Evolutionary conservation across 1,140 invertebrate species (phyloP).

Genomic region (Drosophila burlai): DNA sequence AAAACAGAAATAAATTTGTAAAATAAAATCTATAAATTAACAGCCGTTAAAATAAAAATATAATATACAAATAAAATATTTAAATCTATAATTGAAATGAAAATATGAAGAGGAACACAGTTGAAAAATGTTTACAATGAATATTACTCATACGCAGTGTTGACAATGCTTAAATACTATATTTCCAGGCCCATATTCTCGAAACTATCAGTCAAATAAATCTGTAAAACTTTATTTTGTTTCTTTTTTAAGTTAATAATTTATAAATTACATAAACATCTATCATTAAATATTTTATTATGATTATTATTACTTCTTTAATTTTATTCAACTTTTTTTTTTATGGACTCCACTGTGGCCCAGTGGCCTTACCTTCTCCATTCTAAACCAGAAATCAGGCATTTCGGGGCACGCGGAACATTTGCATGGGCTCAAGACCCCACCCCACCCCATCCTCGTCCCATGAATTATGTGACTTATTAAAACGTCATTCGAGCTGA

Average conservation of each 20-base stretch:
- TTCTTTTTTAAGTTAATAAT: neutral
- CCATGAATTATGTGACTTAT: constrained; percentile 84
- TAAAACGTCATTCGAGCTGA: constrained; percentile 82
- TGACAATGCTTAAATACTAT: neutral
- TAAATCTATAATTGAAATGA: neutral
- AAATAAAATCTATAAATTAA: neutral
- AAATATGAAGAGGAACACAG: neutral
- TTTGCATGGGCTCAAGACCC: constrained; percentile 38
- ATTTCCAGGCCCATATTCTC: too few species aligned
- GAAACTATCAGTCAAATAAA: neutral
- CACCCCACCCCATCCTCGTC: constrained; percentile 19
- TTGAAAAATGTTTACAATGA: neutral
- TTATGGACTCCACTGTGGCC: constrained; percentile 14
- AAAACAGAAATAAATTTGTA: neutral
- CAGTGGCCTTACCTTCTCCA: constrained; percentile 37
- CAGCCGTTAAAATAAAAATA: too few species aligned
- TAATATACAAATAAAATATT: neutral
- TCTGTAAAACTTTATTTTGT: neutral
- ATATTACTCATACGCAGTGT: constrained; percentile 1
- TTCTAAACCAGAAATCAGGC: constrained; percentile 47
- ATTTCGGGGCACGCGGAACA: constrained; percentile 56
- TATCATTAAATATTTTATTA: neutral
- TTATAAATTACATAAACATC: neutral
- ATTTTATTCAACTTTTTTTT: too few species aligned
- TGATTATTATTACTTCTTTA: neutral